A percentile compares a stretch with the other conserved stretches of the same genome.
These are phyloP conservation scores for Drosophila nasuta DNA, from an alignment of 1,140 invertebrate species.

Conservation along the genomic window DNA sequence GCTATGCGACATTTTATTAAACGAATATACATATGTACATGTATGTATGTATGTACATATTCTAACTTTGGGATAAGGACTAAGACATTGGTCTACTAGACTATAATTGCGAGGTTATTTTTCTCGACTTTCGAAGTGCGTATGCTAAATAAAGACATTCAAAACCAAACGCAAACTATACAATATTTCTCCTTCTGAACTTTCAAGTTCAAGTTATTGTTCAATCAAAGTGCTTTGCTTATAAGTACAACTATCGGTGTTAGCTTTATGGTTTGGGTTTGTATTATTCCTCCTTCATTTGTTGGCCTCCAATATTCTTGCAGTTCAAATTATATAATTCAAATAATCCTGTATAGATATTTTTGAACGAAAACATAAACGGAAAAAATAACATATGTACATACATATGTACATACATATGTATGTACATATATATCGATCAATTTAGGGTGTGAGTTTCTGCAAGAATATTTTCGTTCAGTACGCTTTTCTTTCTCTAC, in stretches of 20 bases:
- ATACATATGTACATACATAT: neutral
- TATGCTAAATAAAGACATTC: conserved; percentile 1
- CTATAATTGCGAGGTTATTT: neutral
- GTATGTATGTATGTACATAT: neutral
- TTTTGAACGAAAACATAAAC: neutral
- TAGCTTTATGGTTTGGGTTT: too few relatives aligned
- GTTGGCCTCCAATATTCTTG: too few relatives aligned
- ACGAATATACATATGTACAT: neutral
- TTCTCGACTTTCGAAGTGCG: neutral
- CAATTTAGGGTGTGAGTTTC: neutral
- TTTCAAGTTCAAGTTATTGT: too few relatives aligned
- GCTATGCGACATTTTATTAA: neutral
- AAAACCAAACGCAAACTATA: conserved; percentile 1
- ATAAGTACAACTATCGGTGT: too few relatives aligned
- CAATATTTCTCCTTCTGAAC: neutral
- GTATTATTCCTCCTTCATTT: too few relatives aligned
- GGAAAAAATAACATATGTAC: neutral
- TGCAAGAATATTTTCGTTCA: neutral
- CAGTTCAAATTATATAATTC: too few relatives aligned
- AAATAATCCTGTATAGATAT: too few relatives aligned
- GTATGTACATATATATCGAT: neutral
- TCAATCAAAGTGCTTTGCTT: too few relatives aligned
- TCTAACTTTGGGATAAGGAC: neutral
- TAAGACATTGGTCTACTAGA: neutral
- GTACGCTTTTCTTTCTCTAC: neutral